Percentiles rank a stretch among this genome's conserved stretches.
Evolutionary conservation across 2,888 invertebrate species (phyloP).

Genomic region (Nephrotoma flavescens): DNA sequence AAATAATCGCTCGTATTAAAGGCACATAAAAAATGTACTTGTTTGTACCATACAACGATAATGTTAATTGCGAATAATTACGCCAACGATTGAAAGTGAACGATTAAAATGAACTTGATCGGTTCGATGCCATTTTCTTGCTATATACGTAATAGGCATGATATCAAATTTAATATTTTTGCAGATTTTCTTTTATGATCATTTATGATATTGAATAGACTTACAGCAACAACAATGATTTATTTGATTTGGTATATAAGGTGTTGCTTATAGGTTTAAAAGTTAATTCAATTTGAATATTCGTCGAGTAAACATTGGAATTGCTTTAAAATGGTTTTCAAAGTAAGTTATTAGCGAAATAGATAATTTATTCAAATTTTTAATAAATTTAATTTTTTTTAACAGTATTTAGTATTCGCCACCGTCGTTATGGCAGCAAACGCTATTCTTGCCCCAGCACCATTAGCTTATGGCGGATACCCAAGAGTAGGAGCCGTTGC

Average conservation of each 20-base stretch:
- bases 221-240: not conserved
- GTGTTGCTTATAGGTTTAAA: not conserved
- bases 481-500: slow-evolving; percentile 9
- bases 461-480: slow-evolving; percentile 17
- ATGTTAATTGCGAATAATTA: not conserved
- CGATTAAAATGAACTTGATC: not conserved
- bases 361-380: not conserved
- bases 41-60: not conserved
- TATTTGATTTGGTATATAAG: not conserved
- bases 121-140: not conserved
- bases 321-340: not conserved
- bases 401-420: not conserved
- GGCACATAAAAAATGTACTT: too few relatives aligned
- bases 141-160: not conserved
- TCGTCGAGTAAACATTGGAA: not conserved
- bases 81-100: not conserved
- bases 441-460: slow-evolving; percentile 16
- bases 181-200: not conserved
- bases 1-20: not conserved
- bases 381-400: not conserved
- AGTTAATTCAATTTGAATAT: not conserved
- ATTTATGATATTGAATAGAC: not conserved
- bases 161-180: not conserved
- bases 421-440: not conserved
- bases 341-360: not conserved